Conservation (phyloP, 2,888 invertebrate species). For the Chrysomela aeneicollis region DNA sequence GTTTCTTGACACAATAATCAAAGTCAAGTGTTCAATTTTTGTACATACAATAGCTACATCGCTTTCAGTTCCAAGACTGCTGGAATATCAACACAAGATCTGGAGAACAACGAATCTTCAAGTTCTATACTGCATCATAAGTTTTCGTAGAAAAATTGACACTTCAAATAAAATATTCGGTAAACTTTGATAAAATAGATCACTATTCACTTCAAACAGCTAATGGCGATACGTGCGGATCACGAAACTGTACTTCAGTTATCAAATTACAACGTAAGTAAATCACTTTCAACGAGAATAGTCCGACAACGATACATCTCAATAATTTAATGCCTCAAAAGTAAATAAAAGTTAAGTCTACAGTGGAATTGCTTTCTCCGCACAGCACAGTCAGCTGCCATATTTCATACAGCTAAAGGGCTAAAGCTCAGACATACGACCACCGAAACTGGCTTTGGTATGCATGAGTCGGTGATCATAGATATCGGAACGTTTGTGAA, state of each 20-base stretch:
- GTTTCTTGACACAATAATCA: conserved; percentile 27
- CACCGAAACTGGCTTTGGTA: neutral
- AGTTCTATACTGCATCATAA: neutral
- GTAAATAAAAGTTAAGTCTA: conserved; percentile 55
- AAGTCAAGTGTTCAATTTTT: conserved; percentile 20
- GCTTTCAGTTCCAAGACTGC: neutral
- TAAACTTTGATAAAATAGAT: neutral
- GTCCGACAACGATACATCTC: conserved; percentile 6
- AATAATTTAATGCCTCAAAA: conserved; percentile 39
- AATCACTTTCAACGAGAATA: neutral
- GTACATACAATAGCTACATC: conserved; percentile 30
- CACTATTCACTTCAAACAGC: neutral
- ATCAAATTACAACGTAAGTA: conserved; percentile 7
- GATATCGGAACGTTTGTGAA: neutral
- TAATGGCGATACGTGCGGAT: too few relatives aligned
- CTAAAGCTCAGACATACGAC: conserved; percentile 6
- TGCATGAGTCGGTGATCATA: neutral
- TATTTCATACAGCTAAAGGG: conserved; percentile 14
- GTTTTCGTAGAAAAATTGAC: neutral
- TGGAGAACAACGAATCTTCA: neutral
- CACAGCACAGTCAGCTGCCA: conserved; percentile 47
- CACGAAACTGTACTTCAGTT: neutral
- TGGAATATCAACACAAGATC: conserved; percentile 1
- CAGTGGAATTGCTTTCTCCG: conserved; percentile 54
- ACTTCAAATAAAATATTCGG: neutral